Percentiles rank a stretch among this genome's conserved stretches.
Conservation (phyloP, 2,888 invertebrate genomes). For the Opisthograptis luteolata region DNA sequence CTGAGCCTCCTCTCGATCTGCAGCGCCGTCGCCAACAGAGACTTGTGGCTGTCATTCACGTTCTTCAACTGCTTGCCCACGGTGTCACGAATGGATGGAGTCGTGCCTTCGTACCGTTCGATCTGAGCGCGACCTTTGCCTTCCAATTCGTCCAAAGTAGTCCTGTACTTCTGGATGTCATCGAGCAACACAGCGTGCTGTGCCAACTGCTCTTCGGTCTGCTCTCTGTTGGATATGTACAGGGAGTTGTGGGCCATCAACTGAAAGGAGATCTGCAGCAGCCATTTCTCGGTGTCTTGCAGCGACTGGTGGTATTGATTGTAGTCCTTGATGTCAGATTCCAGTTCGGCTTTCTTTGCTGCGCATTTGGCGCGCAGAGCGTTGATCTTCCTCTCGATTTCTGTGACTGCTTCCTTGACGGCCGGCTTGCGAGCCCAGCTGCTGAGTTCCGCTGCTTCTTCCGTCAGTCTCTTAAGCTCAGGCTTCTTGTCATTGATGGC, state of each 20-base stretch:
- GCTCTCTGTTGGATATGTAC: conserved; percentile 95
- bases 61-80: conserved; percentile 94
- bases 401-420: conserved; percentile 87
- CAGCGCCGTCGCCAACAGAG: conserved; percentile 93
- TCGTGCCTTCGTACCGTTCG: conserved; percentile 88
- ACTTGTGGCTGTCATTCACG: conserved; percentile 96
- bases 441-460: conserved; percentile 90
- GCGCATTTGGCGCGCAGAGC: conserved; percentile 86
- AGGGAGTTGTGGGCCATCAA: conserved; percentile 98
- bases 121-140: conserved; percentile 93
- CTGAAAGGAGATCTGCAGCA: conserved; percentile 96
- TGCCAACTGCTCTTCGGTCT: conserved; percentile 95
- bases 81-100: conserved; percentile 89
- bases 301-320: conserved; percentile 94
- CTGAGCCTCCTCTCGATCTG: conserved; percentile 95
- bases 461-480: conserved; percentile 89
- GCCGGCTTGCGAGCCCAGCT: conserved; percentile 88
- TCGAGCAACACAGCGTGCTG: conserved; percentile 91
- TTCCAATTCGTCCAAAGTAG: conserved; percentile 91
- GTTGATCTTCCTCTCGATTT: conserved; percentile 89
- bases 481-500: conserved; percentile 91
- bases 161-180: conserved; percentile 93
- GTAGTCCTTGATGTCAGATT: conserved; percentile 93
- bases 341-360: conserved; percentile 87
- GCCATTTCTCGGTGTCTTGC: conserved; percentile 98